Base-by-base conservation (phyloP, 1,140 invertebrate species). In the Lepidurus arcticus region DNA sequence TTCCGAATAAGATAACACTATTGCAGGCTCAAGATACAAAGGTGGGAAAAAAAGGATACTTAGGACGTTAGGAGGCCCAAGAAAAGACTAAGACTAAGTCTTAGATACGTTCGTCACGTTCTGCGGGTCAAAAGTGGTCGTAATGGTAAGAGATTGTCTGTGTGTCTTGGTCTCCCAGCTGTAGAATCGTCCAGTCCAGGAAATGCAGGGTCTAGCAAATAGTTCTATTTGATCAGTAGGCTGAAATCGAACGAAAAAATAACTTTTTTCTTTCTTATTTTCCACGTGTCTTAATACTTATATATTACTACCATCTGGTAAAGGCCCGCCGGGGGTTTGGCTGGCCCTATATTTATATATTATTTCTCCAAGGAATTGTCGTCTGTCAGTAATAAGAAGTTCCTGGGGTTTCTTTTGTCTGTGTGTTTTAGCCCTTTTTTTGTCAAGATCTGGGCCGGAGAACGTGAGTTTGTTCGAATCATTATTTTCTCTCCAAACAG, bases 151-250 rank as follows among this genome's bases (percentile, higher is more conserved):
- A 65, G 21, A 65, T 65, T 65, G 53, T 65, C 53, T 65, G 1
- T 65, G 53, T 65, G 53, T 65, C 53, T 65, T 65, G 21, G 53
- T 65, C 21, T 65, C n/a, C 53, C 53, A 65, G 53, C 8, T 65
- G 53, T 65, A 65, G 16, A 9, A 4, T 65, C 1, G 16, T 65
- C 53, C 4, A 34, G 53, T 65, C 53, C 16, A 16, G 13, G n/a
- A 65, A 65, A 65, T 16, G 3, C 13, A 1, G 16, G 1, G 53
- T 65, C 7, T 16, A 21, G 13, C 4, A 65, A n/a, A 16, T 65
- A 65, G 9, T 65, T 65, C 53, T 21, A 65, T 65, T 65, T 21
- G 53, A 13, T 21, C 53, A n/a, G 13, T 21, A 9, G 53, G 53
- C 53, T 65, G 53, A 65, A 65, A 65, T 21, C 53, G 53, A 65